phyloP scores from a whole-genome alignment of 2,888 invertebrate species.

The Meteorus colon region DNA sequence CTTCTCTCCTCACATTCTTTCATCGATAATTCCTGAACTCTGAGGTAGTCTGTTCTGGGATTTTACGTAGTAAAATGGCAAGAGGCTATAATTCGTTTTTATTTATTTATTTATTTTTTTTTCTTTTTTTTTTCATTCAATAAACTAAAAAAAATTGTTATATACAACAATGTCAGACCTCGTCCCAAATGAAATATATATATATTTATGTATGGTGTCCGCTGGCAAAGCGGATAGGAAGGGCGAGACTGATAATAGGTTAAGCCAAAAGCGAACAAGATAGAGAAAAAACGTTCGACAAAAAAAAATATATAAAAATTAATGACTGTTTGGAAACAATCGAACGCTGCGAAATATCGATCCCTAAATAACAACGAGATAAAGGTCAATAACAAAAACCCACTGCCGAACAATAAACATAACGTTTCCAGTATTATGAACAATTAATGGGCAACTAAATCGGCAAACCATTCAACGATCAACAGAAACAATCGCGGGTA shows the following conservation, averaged over 20 bases:
- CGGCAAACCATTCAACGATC: slow-evolving; percentile 55
- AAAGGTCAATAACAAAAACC: slow-evolving; percentile 32
- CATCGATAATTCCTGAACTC: slow-evolving; percentile 72
- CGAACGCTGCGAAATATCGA: slow-evolving; percentile 38
- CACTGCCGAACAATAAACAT: slow-evolving; percentile 38
- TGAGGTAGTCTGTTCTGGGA: slow-evolving; percentile 73
- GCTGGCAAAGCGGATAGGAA: slow-evolving; percentile 4
- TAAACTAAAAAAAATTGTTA: slow-evolving; percentile 50
- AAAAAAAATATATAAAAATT: slow-evolving; percentile 37
- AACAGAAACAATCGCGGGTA: slow-evolving; percentile 59
- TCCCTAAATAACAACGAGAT: slow-evolving; percentile 53
- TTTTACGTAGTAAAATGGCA: slow-evolving; percentile 70
- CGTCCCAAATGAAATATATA: slow-evolving; percentile 50
- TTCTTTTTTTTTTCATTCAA: slow-evolving; percentile 45
- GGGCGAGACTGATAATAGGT: slow-evolving; percentile 32
- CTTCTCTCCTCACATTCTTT: slow-evolving; percentile 63
- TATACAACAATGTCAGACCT: slow-evolving; percentile 54
- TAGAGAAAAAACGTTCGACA: slow-evolving; percentile 13
- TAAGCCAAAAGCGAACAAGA: slow-evolving; percentile 27
- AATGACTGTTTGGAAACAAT: slow-evolving; percentile 44
- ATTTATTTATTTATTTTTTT: slow-evolving; percentile 43
- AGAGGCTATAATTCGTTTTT: slow-evolving; percentile 67
- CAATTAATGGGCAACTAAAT: slow-evolving; percentile 52
- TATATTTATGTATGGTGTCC: slow-evolving; percentile 13
- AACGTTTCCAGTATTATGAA: slow-evolving; percentile 46